Evolutionary conservation across 2,113 vertebrate genomes (phyloP).

Genomic region (Hippocampus mohnikei): DNA sequence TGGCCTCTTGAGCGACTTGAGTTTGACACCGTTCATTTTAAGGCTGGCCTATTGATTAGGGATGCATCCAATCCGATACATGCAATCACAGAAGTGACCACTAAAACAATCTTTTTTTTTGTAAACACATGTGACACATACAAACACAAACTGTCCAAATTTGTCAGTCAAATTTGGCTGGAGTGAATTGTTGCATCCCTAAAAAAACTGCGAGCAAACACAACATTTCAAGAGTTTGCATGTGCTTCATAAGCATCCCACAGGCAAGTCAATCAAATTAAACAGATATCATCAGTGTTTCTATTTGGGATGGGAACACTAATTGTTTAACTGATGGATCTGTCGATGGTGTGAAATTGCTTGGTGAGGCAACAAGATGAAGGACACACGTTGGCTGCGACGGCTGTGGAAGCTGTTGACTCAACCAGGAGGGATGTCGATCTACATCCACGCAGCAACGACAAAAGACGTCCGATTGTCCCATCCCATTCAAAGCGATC

Average conservation of each 20-base stretch:
- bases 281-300: conserved; percentile 5
- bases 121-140: not conserved
- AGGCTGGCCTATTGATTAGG: conserved; percentile 6
- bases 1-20: too few relatives aligned
- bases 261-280: conserved; percentile 16
- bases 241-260: conserved; percentile 24
- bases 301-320: not conserved
- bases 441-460: not conserved
- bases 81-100: not conserved
- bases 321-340: not conserved
- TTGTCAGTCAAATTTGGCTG: too few relatives aligned
- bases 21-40: conserved; percentile 39
- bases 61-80: not conserved
- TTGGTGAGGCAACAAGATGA: not conserved
- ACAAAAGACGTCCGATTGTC: not conserved
- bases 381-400: not conserved
- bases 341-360: not conserved
- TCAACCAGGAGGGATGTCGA: not conserved
- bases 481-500: not conserved
- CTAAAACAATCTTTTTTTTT: not conserved
- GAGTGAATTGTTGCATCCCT: not conserved
- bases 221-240: conserved; percentile 15
- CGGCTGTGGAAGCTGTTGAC: too few relatives aligned
- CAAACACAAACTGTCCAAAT: not conserved
- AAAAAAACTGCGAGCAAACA: not conserved